Evolutionary conservation across 2,113 vertebrate species (phyloP).

Genomic region (Engraulis encrasicolus): DNA sequence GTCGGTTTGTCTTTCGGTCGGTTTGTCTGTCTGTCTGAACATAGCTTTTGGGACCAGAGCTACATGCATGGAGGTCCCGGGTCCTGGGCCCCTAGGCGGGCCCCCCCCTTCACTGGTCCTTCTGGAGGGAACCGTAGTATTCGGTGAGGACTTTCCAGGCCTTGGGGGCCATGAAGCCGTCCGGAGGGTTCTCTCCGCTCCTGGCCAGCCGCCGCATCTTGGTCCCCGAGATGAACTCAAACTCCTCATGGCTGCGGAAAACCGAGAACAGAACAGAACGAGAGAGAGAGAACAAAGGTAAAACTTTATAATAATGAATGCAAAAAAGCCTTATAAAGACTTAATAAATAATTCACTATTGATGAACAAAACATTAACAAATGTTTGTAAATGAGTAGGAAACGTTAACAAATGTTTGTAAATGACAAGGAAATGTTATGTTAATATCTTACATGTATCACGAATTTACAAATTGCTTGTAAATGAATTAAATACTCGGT

Average conservation of each 20-base stretch:
- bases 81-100: no score
- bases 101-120: constrained; percentile 83
- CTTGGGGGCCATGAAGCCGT: constrained; percentile 95
- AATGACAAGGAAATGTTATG: no score
- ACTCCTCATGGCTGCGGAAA: constrained; percentile 88
- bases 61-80: neutral
- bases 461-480: no score
- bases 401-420: no score
- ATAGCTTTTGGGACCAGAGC: neutral
- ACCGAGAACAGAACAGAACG: constrained; percentile 35
- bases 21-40: neutral
- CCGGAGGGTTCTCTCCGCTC: constrained; percentile 77
- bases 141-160: constrained; percentile 93
- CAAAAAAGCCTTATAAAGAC: no score
- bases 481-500: no score
- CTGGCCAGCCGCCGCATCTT: constrained; percentile 67
- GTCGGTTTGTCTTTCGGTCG: no score
- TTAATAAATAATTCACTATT: no score
- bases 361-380: no score
- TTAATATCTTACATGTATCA: no score
- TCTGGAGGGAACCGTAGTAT: constrained; percentile 89
- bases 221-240: constrained; percentile 84
- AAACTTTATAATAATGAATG: no score
- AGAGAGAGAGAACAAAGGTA: neutral
- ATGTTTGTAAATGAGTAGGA: no score